A percentile compares a stretch with the other conserved stretches of the same genome.
Evolutionary conservation across 2,113 vertebrate species (phyloP).

Genomic region (Chinchilla lanigera): DNA sequence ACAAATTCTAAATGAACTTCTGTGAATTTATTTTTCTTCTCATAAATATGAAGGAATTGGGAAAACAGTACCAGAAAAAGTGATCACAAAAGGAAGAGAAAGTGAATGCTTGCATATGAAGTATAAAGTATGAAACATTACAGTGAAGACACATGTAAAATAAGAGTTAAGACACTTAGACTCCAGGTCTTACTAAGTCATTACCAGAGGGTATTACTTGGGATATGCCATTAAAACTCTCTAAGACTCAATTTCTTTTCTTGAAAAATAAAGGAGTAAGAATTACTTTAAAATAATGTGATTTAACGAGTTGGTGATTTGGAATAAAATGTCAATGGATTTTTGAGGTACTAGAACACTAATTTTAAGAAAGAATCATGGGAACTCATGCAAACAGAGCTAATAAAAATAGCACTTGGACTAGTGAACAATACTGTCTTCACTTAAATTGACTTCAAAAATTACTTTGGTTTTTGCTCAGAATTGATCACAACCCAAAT

Average conservation of each 20-base stretch:
- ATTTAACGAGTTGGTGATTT: constrained; percentile 11
- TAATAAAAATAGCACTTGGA: neutral
- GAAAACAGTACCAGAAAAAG: neutral
- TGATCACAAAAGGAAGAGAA: neutral
- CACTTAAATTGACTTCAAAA: neutral
- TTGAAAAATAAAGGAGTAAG: constrained; percentile 18
- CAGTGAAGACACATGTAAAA: neutral
- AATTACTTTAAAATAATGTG: neutral
- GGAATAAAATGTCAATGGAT: neutral
- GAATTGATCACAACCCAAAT: neutral
- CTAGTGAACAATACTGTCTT: neutral
- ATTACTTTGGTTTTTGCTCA: constrained; percentile 17
- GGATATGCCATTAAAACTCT: neutral
- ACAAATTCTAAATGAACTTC: neutral
- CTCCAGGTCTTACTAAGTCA: neutral
- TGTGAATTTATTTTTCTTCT: constrained; percentile 51
- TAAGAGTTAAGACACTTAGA: neutral
- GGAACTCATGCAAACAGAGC: neutral
- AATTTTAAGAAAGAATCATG: neutral
- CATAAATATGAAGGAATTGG: neutral
- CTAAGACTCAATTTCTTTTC: neutral
- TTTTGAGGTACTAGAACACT: neutral
- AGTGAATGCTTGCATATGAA: neutral
- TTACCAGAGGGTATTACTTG: neutral
- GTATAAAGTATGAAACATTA: neutral